These are phyloP conservation scores for Mastigias papua DNA, from an alignment of 30 jellyfish, hydroid and myxozoan species.

Conservation along the genomic window DNA sequence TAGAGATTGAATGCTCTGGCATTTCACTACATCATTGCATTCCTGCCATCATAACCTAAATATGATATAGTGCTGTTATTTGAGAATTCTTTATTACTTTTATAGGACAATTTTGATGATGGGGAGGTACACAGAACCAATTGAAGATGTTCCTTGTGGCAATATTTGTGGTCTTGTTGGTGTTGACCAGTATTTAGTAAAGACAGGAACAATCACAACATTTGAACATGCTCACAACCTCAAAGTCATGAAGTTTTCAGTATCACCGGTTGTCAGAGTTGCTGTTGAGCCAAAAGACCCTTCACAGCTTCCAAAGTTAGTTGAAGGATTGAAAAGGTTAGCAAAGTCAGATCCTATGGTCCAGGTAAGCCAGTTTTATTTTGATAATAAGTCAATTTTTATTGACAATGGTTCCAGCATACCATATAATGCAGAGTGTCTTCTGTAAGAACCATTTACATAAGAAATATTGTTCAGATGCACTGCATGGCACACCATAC, in stretches of 20 bases:
- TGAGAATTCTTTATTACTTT: conserved; percentile 1
- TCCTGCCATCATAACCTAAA: background rate
- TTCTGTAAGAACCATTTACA: no score
- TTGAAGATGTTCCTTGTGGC: conserved; percentile 99
- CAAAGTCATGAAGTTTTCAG: conserved; percentile 97
- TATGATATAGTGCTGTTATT: background rate
- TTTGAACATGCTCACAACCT: conserved; percentile 95
- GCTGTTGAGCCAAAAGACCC: conserved; percentile 99
- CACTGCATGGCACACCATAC: no score
- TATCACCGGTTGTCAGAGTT: conserved; percentile 99
- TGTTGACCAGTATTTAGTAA: conserved; percentile 97
- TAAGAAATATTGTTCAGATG: no score
- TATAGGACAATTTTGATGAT: conserved; percentile 95
- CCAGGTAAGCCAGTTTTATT: no score
- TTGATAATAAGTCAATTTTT: no score
- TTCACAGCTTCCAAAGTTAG: conserved; percentile 98
- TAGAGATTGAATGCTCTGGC: no score
- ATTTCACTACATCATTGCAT: no score
- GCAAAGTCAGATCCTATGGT: conserved; percentile 99
- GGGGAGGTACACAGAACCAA: conserved; percentile 99
- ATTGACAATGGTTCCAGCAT: no score
- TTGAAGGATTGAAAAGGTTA: conserved; percentile 97
- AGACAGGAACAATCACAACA: conserved; percentile 98
- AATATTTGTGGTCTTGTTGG: conserved; percentile 99
- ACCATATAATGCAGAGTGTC: no score